phyloP scores from a whole-genome alignment of 2,888 invertebrate species.

The Mythimna ferrago region DNA sequence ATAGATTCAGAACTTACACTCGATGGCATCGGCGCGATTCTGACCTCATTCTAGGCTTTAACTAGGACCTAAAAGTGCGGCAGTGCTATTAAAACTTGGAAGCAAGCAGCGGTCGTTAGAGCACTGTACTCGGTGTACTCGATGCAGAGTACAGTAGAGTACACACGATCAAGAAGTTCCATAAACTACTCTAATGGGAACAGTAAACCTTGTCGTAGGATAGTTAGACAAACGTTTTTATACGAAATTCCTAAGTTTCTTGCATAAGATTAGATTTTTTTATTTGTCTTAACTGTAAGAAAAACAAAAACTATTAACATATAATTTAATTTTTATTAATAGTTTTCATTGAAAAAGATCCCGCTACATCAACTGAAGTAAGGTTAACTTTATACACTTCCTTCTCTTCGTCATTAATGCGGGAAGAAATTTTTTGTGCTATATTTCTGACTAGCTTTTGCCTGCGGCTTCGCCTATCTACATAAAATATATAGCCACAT shows the following conservation, averaged over 20 bases:
- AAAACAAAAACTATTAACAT: too few species aligned
- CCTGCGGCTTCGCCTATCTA: too few species aligned
- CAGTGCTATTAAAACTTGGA: constrained; percentile 83
- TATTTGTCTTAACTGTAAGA: too few species aligned
- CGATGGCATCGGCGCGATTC: constrained; percentile 60
- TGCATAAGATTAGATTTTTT: too few species aligned
- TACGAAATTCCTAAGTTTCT: not conserved
- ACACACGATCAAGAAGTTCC: constrained; percentile 57
- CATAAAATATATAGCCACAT: too few species aligned
- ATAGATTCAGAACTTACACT: constrained; percentile 23
- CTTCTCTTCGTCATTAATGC: too few species aligned
- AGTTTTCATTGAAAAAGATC: too few species aligned
- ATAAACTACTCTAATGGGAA: constrained; percentile 61
- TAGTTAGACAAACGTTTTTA: not conserved
- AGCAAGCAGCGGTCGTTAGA: constrained; percentile 81
- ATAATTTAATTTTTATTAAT: too few species aligned
- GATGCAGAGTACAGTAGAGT: constrained; percentile 26
- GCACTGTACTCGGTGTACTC: constrained; percentile 75
- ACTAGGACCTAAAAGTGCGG: constrained; percentile 81
- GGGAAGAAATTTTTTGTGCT: too few species aligned
- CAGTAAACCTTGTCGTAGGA: constrained; percentile 40
- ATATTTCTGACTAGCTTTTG: too few species aligned
- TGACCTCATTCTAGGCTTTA: constrained; percentile 78
- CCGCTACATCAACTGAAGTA: too few species aligned
- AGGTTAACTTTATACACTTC: too few species aligned